phyloP scores from a whole-genome alignment of 2,797 vertebrate species.

The Furcifer pardalis region DNA sequence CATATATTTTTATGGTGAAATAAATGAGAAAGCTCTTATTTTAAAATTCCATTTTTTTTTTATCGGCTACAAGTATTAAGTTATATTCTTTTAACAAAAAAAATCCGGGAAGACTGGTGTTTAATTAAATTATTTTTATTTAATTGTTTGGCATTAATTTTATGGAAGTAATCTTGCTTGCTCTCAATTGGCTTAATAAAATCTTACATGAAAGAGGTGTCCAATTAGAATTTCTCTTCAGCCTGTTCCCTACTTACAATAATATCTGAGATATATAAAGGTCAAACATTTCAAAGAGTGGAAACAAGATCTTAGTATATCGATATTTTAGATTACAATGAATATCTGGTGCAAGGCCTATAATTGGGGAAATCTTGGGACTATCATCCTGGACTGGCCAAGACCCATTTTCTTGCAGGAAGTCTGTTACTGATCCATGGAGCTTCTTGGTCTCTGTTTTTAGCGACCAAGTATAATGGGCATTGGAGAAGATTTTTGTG shows the following conservation, averaged over 20 bases:
- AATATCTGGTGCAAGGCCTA: background rate
- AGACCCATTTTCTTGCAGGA: background rate
- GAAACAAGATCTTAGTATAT: background rate
- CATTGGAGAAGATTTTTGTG: too few species aligned
- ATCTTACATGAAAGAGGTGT: constrained; percentile 50
- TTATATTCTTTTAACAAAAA: constrained; percentile 70
- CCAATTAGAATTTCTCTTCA: constrained; percentile 46
- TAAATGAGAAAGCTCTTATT: constrained; percentile 54
- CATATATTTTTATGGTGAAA: constrained; percentile 64
- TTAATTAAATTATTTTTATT: constrained; percentile 67
- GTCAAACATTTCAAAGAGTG: fast-evolving
- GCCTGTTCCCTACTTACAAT: constrained; percentile 20
- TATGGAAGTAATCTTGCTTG: constrained; percentile 49
- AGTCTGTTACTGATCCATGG: background rate
- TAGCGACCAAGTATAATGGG: background rate
- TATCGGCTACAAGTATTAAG: constrained; percentile 68
- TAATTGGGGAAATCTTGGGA: background rate
- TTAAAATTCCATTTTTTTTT: constrained; percentile 56
- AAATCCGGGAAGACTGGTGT: constrained; percentile 51
- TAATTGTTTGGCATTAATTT: constrained; percentile 65
- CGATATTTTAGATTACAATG: background rate
- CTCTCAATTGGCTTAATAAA: constrained; percentile 56
- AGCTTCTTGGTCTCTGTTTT: background rate
- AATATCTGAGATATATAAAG: constrained; percentile 51
- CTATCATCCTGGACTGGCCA: background rate